Evolutionary conservation across 1,140 invertebrate genomes (phyloP).

Genomic region (Zeugodacus cucurbitae): DNA sequence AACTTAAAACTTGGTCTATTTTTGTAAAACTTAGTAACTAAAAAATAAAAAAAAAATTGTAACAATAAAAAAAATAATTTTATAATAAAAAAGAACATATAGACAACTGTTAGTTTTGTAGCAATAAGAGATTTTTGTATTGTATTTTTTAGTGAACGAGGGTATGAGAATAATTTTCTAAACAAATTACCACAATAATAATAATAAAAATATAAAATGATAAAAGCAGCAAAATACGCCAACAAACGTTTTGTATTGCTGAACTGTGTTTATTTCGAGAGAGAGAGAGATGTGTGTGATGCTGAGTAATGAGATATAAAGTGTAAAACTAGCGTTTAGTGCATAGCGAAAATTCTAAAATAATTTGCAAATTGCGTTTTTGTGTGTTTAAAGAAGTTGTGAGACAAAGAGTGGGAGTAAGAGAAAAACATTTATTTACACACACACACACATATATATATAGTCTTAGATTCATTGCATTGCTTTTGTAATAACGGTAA

Average conservation of each 20-base stretch:
- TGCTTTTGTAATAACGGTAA: neutral
- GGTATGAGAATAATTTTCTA: neutral
- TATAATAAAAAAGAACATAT: neutral
- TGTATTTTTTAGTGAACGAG: neutral
- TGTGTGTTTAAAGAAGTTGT: neutral
- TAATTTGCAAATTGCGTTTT: neutral
- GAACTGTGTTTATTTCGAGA: neutral
- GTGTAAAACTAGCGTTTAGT: neutral
- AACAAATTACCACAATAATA: neutral
- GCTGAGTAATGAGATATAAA: neutral
- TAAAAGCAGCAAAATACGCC: neutral
- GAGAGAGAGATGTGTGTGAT: no score
- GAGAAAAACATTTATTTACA: neutral
- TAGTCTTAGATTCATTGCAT: neutral
- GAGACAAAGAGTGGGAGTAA: neutral
- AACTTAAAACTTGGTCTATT: conserved; percentile 10
- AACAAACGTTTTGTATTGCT: neutral
- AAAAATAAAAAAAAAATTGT: neutral
- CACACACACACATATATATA: no score
- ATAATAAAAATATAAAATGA: neutral
- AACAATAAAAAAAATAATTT: no score
- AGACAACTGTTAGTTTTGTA: conserved; percentile 29
- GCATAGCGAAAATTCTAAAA: neutral
- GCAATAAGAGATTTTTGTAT: conserved; percentile 14
- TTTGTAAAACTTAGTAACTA: conserved; percentile 14